These are phyloP conservation scores for Ecliptopera silaceata DNA, from an alignment of 2,888 invertebrate species.

Conservation along the genomic window DNA sequence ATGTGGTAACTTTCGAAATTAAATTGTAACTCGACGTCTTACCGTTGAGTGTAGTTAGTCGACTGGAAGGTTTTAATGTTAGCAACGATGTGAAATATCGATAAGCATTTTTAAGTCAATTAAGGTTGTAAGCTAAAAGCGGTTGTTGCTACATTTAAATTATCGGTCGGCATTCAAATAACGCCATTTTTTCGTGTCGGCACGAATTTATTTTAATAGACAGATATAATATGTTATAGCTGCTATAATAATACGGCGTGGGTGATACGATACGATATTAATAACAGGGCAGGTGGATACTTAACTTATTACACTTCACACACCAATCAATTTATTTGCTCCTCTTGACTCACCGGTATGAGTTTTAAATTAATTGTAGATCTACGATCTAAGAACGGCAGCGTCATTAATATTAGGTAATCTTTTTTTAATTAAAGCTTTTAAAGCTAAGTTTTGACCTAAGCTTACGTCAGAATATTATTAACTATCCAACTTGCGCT, in stretches of 20 bases:
- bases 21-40: slow-evolving; percentile 39
- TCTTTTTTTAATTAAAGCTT: background rate
- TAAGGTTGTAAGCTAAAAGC: slow-evolving; percentile 84
- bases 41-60: slow-evolving; percentile 48
- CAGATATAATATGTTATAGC: slow-evolving; percentile 67
- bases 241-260: slow-evolving; percentile 66
- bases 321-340: slow-evolving; percentile 19
- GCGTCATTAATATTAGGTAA: background rate
- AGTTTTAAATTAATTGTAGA: background rate
- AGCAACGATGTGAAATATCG: slow-evolving; percentile 60
- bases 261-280: slow-evolving; percentile 49
- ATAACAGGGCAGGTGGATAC: slow-evolving; percentile 20
- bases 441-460: no score
- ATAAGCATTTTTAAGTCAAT: slow-evolving; percentile 84
- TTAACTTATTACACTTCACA: slow-evolving; percentile 16
- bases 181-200: slow-evolving; percentile 82
- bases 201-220: slow-evolving; percentile 79
- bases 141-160: slow-evolving; percentile 84
- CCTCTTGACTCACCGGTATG: background rate
- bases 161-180: slow-evolving; percentile 83
- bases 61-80: slow-evolving; percentile 43
- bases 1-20: slow-evolving; percentile 39
- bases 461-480: no score
- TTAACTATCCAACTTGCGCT: no score
- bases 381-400: background rate